Evolutionary conservation across 2,113 vertebrate genomes (phyloP), one percentile per base, ranked within the genome.

Genomic region (Prionailurus bengalensis): DNA sequence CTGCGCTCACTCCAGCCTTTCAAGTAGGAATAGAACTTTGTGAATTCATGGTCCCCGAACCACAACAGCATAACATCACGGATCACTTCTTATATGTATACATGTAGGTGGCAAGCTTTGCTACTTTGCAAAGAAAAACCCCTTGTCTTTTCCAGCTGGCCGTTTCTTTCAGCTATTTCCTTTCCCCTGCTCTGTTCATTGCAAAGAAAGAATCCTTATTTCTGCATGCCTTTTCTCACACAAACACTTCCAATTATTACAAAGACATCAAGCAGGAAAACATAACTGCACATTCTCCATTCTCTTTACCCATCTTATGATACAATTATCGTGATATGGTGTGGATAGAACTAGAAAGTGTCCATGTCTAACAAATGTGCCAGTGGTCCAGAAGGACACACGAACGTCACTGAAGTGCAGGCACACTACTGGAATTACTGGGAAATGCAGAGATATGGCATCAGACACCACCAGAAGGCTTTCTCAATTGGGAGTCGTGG

Each of bases 71-170:
- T 25, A 19, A 61, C 36, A 55, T 87, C 19, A 76, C 17, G 58
- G 27, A 12, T 88, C 76, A 51, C 63, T 36, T 27, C 76, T 45
- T 82, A 19, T 21, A n/a, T 6, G 1, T n/a, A 39, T 1, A 27
- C 7, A 71, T 31, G 33, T 39, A 42, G 36, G 84, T 36, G 33
- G 48, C 5, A 83, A 79, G 55, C 70, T 76, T 39, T 61, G 33
- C 31, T 58, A 48, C 74, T 89, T 82, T 79, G 42, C 17, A 76
- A 86, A 83, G 51, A 83, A 84, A 97, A 92, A 70, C 36, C 16
- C 15, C 17, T 96, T 82, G 42, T 63, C 68, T 92, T 91, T 92
- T 95, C 53, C 27, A 45, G 13, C 4, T 51, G 51, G 68, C 61
- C 48, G 11, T 70, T 71, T 76, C 55, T 96, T 82, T 70, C 76